Conservation (phyloP, 2,113 vertebrate genomes). For the Lampris incognitus region DNA sequence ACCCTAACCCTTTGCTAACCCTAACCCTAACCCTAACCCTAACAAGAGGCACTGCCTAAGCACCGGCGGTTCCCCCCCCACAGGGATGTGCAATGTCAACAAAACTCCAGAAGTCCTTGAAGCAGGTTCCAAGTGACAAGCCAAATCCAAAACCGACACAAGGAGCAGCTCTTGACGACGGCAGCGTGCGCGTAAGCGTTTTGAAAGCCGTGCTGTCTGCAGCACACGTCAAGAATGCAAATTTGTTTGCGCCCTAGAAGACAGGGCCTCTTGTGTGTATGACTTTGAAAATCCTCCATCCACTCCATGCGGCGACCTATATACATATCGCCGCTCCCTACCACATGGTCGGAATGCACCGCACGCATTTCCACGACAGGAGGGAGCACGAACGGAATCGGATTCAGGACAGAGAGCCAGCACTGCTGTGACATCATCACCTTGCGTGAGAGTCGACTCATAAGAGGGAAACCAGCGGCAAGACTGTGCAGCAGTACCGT, state of each 20-base stretch:
- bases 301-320: slow-evolving; percentile 4
- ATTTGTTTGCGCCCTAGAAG: too few species aligned
- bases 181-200: neutral
- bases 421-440: slow-evolving; percentile 53
- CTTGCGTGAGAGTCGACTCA: slow-evolving; percentile 57
- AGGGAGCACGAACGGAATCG: slow-evolving; percentile 26
- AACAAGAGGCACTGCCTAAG: too few species aligned
- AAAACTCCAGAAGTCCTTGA: too few species aligned
- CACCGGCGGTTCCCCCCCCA: too few species aligned
- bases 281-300: neutral
- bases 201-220: neutral
- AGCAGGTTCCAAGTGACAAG: neutral
- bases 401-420: slow-evolving; percentile 14
- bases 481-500: neutral
- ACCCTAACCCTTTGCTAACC: too few species aligned
- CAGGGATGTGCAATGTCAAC: too few species aligned
- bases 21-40: too few species aligned
- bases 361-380: slow-evolving; percentile 23
- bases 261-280: neutral
- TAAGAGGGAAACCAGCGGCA: slow-evolving; percentile 20
- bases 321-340: slow-evolving; percentile 27
- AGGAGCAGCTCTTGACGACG: neutral
- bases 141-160: neutral
- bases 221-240: too few species aligned
- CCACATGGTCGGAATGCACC: slow-evolving; percentile 26